Evolutionary conservation across 2,113 vertebrate genomes (phyloP), one percentile per base, ranked within the genome.

Genomic region (Heterocephalus glaber): DNA sequence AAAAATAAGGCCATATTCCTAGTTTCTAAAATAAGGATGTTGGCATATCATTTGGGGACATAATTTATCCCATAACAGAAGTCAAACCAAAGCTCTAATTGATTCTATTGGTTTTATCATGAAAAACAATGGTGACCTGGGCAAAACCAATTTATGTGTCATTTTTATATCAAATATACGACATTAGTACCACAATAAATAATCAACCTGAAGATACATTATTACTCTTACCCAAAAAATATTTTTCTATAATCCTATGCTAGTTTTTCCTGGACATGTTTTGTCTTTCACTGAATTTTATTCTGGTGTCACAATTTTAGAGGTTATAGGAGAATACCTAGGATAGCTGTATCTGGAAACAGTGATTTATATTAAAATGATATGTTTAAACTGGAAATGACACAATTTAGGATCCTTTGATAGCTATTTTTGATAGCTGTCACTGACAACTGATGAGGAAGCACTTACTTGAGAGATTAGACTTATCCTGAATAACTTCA

Each of bases 401-500:
- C 44, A 89, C 33, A 92, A 58, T 93, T 87, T 76, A 93, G 76
- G 60, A 94, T 16, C 0, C 3, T 86, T 82, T 86, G 65, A 89
- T 76, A 90, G 52, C 16, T 84, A 65, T 89, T 96, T 96, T 94
- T 94, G 92, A 95, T 93, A 95, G 38, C 66, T 89, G 5, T 38
- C 60, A 80, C 74, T 89, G 76, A 80, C 86, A 86, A 7, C 65
- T 11, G 22, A 80, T 92, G 92, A 93, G 87, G 30, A 74, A 93
- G 41, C 54, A 93, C 93, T 92, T 85, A 68, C 24, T 85, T 88
- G n/a, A 93, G 61, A 95, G 90, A 95, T 95, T 89, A 89, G 22
- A 11, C 58, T 95, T 80, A 92, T 93, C n/a, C n/a, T 74, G 35
- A 66, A 19, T 87, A 86, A 93, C 89, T 92, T 96, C 33, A 52